Base-by-base conservation (phyloP, 2,888 invertebrate species). In the Tachina grossa region DNA sequence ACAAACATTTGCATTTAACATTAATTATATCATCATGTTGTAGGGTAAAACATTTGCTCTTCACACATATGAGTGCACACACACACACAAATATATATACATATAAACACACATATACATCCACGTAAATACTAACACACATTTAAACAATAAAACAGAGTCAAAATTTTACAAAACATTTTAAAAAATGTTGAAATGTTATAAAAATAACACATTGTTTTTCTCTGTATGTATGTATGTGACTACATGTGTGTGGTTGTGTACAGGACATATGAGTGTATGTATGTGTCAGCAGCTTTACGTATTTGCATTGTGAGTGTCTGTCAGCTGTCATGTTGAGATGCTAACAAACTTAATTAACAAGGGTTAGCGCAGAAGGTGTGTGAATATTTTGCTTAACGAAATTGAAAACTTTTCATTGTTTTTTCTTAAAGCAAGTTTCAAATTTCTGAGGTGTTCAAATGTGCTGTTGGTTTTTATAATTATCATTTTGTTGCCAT, bases 261-360 rank as follows among this genome's bases (percentile, higher is more conserved):
- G 1, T 31, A 6, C 31, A 22, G 45, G 14, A 14, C 45, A 13
- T 47, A 16, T 16, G 3, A 41, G 19, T 39, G 11, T 45, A 0
- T 5, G 4, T 22, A 6, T 72, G 16, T 47, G 3, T 11, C 8
- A 22, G 43, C 31, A 31, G 16, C 5, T n/a, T 14, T 2, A 31
- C 39, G 59, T 39, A 10, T 61, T 41, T 41, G 59, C 43, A 11
- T 47, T 22, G 31, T 22, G n/a, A 45, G 59, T 79, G 53, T 47
- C 55, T 80, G 55, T 55, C 63, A 72, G 71, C 65, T 65, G 72
- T 80, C 65, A 72, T 71, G 55, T 79, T 71, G 11, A 55, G 11
- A 55, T 63, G 63, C 19, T 63, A 53, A 55, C 55, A 65, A 59
- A 47, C 63, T 72, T 79, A 79, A 71, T 71, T 45, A 55, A 53